Percentiles rank a stretch among this genome's conserved stretches.
Conservation (phyloP, 2,888 invertebrate species). For the Bedellia somnulentella region DNA sequence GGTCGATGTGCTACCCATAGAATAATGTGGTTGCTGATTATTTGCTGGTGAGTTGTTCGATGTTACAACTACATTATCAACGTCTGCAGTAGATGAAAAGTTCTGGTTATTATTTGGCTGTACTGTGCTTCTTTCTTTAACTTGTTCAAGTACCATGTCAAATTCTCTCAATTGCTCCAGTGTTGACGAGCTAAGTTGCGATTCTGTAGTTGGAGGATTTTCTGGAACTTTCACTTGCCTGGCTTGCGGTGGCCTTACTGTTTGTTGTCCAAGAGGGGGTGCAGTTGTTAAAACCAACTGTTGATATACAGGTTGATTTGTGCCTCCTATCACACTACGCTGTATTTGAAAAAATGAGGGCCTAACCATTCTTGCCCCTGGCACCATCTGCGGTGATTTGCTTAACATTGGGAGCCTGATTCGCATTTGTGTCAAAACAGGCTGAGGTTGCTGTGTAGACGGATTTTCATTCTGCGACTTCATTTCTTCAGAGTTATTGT, state of each 20-base stretch:
- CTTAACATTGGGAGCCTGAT: conserved; percentile 55
- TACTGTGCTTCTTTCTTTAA: conserved; percentile 73
- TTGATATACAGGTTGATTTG: conserved; percentile 55
- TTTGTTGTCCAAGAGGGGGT: conserved; percentile 42
- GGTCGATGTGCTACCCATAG: conserved; percentile 33
- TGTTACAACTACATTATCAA: conserved; percentile 22
- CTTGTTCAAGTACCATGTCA: conserved; percentile 79
- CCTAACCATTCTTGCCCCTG: conserved; percentile 58
- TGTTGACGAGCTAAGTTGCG: conserved; percentile 74
- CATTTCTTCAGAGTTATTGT: conserved; percentile 27
- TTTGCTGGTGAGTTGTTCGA: conserved; percentile 22
- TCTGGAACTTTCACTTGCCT: conserved; percentile 21
- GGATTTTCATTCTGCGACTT: conserved; percentile 20
- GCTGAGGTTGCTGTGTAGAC: conserved; percentile 30
- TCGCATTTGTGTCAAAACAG: conserved; percentile 55
- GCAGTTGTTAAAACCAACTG: conserved; percentile 51
- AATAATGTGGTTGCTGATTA: conserved; percentile 36
- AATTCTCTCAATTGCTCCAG: conserved; percentile 78
- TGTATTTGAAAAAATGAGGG: conserved; percentile 64
- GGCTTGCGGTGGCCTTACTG: conserved; percentile 37
- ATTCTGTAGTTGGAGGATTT: conserved; percentile 41
- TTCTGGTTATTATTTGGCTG: conserved; percentile 36
- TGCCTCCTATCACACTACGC: conserved; percentile 61
- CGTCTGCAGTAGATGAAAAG: too few relatives aligned
- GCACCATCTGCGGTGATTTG: conserved; percentile 56